These are phyloP conservation scores for Eudasyphora cyanicolor DNA, from an alignment of 2,888 invertebrate species.

Conservation along the genomic window DNA sequence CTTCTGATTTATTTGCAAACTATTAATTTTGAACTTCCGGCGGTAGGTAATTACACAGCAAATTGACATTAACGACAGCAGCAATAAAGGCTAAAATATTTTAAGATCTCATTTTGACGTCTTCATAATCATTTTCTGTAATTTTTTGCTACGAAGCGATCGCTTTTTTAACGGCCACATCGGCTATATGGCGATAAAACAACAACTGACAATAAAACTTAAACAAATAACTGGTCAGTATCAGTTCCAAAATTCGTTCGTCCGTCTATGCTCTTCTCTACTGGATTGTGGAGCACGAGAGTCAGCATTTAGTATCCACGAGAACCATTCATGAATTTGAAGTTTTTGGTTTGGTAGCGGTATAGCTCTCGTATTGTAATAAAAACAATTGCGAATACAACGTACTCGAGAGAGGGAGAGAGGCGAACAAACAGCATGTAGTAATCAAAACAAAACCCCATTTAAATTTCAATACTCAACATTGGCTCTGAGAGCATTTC, in stretches of 20 bases:
- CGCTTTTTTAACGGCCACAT: slow-evolving; percentile 35
- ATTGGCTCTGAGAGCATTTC: background rate
- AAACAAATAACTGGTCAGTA: background rate
- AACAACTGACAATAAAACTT: slow-evolving; percentile 49
- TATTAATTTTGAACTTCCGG: too few species aligned
- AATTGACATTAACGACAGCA: background rate
- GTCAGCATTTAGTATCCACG: background rate
- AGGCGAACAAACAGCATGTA: too few species aligned
- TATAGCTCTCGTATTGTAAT: slow-evolving; percentile 44
- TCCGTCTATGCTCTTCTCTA: background rate
- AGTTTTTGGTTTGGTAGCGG: slow-evolving; percentile 10
- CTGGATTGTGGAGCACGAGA: background rate
- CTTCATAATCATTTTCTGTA: background rate
- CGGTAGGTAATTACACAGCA: slow-evolving; percentile 22
- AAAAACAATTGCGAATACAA: too few species aligned
- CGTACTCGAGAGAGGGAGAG: slow-evolving; percentile 43
- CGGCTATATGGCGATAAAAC: slow-evolving; percentile 46
- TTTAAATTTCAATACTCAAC: slow-evolving; percentile 3
- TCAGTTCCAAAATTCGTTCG: background rate
- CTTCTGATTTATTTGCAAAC: too few species aligned
- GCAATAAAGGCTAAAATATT: background rate
- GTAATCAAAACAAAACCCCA: background rate
- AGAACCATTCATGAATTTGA: slow-evolving; percentile 21
- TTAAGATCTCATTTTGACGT: slow-evolving; percentile 30
- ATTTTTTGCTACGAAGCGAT: slow-evolving; percentile 39